Conservation (phyloP, 2,888 invertebrate genomes). For the Ethmia dodecea region DNA sequence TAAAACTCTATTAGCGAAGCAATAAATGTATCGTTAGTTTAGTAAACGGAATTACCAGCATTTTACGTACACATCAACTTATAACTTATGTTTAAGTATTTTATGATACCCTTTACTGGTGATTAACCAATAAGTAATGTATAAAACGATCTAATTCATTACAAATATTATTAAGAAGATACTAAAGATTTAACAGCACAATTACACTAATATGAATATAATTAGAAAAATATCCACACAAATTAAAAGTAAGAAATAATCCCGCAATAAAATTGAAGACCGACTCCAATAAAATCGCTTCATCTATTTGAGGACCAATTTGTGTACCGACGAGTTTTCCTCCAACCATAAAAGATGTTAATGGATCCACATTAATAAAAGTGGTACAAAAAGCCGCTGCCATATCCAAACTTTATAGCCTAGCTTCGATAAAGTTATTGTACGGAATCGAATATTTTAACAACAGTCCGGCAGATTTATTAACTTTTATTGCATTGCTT, state of each 20-base stretch:
- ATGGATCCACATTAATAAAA: conserved; percentile 65
- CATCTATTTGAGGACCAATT: conserved; percentile 55
- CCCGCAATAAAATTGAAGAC: conserved; percentile 41
- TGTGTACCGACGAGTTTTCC: conserved; percentile 50
- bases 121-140: too few species aligned
- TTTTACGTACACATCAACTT: too few species aligned
- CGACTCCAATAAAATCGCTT: conserved; percentile 49
- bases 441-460: conserved; percentile 41
- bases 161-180: too few species aligned
- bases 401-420: conserved; percentile 49
- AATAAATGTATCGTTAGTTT: too few species aligned
- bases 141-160: too few species aligned
- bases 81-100: too few species aligned
- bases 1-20: too few species aligned
- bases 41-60: too few species aligned
- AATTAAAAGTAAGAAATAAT: conserved; percentile 37
- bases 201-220: conserved; percentile 23
- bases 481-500: conserved; percentile 30
- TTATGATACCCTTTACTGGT: too few species aligned
- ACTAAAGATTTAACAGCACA: too few species aligned
- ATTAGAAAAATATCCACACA: conserved; percentile 31
- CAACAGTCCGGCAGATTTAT: conserved; percentile 33
- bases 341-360: conserved; percentile 56
- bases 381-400: conserved; percentile 45
- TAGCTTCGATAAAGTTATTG: conserved; percentile 35